Conservation (phyloP, 1,140 invertebrate species). For the Lordiphosa mommai region DNA sequence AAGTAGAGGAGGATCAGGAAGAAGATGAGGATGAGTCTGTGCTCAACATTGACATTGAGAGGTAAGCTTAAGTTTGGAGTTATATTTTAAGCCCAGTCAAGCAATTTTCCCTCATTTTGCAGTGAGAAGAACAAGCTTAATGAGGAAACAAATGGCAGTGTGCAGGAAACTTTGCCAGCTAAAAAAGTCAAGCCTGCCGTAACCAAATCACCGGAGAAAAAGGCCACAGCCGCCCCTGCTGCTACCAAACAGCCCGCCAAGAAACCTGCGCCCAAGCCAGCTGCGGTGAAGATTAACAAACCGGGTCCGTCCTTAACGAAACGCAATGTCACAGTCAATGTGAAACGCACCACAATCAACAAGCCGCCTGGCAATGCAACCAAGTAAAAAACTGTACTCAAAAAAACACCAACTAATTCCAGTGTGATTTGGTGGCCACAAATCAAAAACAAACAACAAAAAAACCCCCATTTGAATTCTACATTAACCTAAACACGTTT, state of each 20-base stretch:
- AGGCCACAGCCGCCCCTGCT: conserved; percentile 5
- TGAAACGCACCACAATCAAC: conserved; percentile 55
- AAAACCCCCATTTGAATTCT: conserved; percentile 13
- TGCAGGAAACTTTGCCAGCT: conserved; percentile 2
- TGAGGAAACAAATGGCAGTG: conserved; percentile 47
- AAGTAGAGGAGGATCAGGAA: conserved; percentile 82
- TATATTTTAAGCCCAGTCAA: neutral
- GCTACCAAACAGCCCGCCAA: conserved; percentile 11
- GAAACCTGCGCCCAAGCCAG: conserved; percentile 39
- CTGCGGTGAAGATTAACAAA: conserved; percentile 19
- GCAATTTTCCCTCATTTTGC: neutral
- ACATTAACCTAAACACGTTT: neutral
- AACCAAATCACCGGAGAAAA: conserved; percentile 33
- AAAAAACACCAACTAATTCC: conserved; percentile 45
- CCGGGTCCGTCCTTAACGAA: conserved; percentile 55
- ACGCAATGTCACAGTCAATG: conserved; percentile 56
- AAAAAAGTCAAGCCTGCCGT: conserved; percentile 26
- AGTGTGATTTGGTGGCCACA: conserved; percentile 52
- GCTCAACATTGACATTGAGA: conserved; percentile 80
- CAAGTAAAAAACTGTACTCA: no score
- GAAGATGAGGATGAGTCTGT: conserved; percentile 86
- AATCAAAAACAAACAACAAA: conserved; percentile 8
- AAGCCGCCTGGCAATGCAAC: no score
- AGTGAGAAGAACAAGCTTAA: conserved; percentile 70
- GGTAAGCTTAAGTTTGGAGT: conserved; percentile 17